Base-by-base conservation (phyloP, 2,113 vertebrate species). In the Alexandromys fortis region DNA sequence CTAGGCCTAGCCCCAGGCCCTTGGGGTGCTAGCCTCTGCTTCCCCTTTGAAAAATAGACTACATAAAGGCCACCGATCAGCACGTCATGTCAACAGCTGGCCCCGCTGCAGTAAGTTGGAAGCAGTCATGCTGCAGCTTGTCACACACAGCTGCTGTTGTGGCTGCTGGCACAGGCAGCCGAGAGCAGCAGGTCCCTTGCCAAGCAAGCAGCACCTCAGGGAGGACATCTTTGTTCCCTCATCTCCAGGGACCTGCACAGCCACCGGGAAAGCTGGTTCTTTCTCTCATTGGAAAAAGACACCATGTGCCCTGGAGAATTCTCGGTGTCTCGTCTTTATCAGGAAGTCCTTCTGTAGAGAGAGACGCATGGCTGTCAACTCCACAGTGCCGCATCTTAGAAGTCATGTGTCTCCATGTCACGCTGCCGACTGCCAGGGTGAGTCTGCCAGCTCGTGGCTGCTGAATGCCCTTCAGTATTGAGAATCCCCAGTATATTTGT, bases 321-420 rank as follows among this genome's bases (percentile, higher is more conserved):
- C 4, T 0, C 67, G 19, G 1, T 0, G 2, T 45, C 28, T 45
- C 28, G 0, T 68, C 78, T 55, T 86, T 28, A 47, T 89, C 86
- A 24, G 26, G 47, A 45, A 35, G 45, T 28, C 2, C 52, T 38
- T 83, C 45, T 33, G 0, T 4, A 11, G 26, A 4, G 11, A 78
- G 14, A 24, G 12, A 19, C 1, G 0, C 0, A 7, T 1, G 1
- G 0, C 45, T 33, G 26, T 73, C 78, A 16, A 68, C 26, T 10
- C 47, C 16, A 26, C 2, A 63, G 55, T 58, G 42, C 72, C 11
- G 0, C 1, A 26, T 24, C 67, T 35, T 33, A 0, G 7, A 45
- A 47, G 49, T 0, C 0, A 0, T 9, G 8, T 1, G 9, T 67
- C 45, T 52, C 11, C 28, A 24, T 2, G 0, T 17, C 49, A 0